Percentiles rank a stretch among this genome's conserved stretches.
phyloP scores from a whole-genome alignment of 2,113 vertebrate genomes.

The Menidia beryllina region DNA sequence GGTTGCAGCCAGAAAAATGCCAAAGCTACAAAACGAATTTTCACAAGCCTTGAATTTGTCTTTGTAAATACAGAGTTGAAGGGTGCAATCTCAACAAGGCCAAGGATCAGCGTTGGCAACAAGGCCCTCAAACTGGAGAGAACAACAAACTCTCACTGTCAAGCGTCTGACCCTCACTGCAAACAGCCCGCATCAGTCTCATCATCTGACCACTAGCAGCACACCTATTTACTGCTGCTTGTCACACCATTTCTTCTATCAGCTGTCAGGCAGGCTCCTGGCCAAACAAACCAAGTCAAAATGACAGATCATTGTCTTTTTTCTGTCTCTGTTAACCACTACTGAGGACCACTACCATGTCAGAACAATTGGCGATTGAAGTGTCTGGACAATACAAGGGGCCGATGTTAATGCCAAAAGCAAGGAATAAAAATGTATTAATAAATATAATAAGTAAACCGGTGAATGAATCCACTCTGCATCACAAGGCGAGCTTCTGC shows the following conservation, averaged over 20 bases:
- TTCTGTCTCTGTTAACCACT: slow-evolving; percentile 38
- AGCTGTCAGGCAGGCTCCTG: slow-evolving; percentile 58
- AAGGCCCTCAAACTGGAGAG: slow-evolving; percentile 19
- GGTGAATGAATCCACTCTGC: slow-evolving; percentile 55
- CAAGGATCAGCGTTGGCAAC: slow-evolving; percentile 27
- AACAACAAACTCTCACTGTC: slow-evolving; percentile 39
- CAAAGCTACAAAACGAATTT: not conserved
- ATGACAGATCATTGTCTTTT: slow-evolving; percentile 51
- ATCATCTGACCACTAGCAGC: slow-evolving; percentile 47
- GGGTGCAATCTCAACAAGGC: slow-evolving; percentile 21
- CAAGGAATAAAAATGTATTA: slow-evolving; percentile 13
- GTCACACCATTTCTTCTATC: slow-evolving; percentile 42
- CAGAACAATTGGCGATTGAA: slow-evolving; percentile 21
- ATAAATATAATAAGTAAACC: not conserved
- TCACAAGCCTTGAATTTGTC: not conserved
- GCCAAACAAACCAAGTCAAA: slow-evolving; percentile 49
- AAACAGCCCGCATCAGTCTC: slow-evolving; percentile 35
- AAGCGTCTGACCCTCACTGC: slow-evolving; percentile 42
- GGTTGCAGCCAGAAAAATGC: not conserved
- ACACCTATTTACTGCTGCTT: slow-evolving; percentile 27
- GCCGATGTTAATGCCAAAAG: slow-evolving; percentile 9
- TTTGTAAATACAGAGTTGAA: slow-evolving; percentile 36
- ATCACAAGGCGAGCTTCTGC: slow-evolving; percentile 53
- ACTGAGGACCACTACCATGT: slow-evolving; percentile 14
- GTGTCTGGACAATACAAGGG: slow-evolving; percentile 7